A percentile compares a stretch with the other conserved stretches of the same genome.
These are phyloP conservation scores for Intellagama lesueurii DNA, from an alignment of 2,797 vertebrate species.

Conservation along the genomic window DNA sequence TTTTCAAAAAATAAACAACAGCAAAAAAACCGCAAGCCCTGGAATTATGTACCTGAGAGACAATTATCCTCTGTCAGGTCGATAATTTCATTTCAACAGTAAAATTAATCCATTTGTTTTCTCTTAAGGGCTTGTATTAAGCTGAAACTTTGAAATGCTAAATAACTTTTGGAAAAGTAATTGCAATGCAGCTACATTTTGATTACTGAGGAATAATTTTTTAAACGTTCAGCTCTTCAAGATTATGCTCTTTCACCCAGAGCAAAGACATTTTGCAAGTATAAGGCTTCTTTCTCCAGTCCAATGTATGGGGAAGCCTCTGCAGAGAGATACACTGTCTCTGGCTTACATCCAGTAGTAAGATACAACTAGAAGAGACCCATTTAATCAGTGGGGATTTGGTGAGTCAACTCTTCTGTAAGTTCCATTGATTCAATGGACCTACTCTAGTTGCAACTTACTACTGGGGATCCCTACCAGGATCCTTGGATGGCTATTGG, in stretches of 20 bases:
- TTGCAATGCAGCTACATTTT: conserved; percentile 7
- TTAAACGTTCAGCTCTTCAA: conserved; percentile 7
- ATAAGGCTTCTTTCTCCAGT: background rate
- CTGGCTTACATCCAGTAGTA: too few relatives aligned
- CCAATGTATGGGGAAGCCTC: background rate
- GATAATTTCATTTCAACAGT: conserved; percentile 31
- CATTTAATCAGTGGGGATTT: too few relatives aligned
- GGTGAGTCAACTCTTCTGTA: too few relatives aligned
- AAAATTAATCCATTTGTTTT: conserved; percentile 26
- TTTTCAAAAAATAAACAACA: background rate
- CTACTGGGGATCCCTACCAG: too few relatives aligned
- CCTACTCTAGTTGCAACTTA: too few relatives aligned
- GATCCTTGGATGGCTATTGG: too few relatives aligned
- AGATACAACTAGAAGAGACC: too few relatives aligned
- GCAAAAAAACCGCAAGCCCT: background rate
- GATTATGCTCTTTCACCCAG: conserved; percentile 29
- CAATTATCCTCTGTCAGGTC: conserved; percentile 32
- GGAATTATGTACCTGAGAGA: conserved; percentile 35
- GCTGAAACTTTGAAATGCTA: conserved; percentile 29
- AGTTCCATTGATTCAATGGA: too few relatives aligned
- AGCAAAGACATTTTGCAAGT: conserved; percentile 7
- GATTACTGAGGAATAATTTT: conserved; percentile 28
- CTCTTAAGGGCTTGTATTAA: conserved; percentile 36
- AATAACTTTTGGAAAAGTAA: conserved; percentile 19
- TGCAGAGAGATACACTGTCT: background rate